Evolutionary conservation across 2,797 vertebrate genomes (phyloP), one percentile per base, ranked within the genome.

Genomic region (Coracias cyanogaster): DNA sequence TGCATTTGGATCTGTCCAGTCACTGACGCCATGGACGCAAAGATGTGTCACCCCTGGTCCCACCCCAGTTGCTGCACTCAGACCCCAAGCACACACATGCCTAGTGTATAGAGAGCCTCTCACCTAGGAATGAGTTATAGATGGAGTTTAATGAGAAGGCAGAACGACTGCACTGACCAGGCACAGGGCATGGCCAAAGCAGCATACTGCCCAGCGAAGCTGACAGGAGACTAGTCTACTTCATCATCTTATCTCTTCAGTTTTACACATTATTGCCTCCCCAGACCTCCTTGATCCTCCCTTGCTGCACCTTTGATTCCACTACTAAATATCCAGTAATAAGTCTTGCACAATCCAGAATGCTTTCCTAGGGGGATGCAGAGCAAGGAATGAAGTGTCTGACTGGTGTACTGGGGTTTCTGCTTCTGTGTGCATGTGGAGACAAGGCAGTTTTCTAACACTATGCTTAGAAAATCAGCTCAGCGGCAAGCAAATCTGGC

Each of bases 1-100:
- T 1, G 2, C 14, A 28, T 31, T 76, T 29, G 2, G 1, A 19
- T 45, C 43, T 70, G 49, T 43, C 16, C 45, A 51, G 24, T 25
- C n/a, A 14, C 15, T 20, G 10, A 45, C 45, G 19, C 13, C 51
- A 39, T 1, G 1, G 43, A n/a, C 10, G 11, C 18, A 25, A 2
- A 31, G 35, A n/a, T 57, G 19, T 57, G 35, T 58, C 24, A 71
- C 3, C 6, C 48, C 29, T 60, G 11, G 3, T 58, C 20, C n/a
- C 10, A 39, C 7, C 14, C 13, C 24, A 41, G 33, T 2, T 72
- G 51, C 66, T 41, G 15, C 25, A 12, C 12, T 72, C 39, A 52
- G 39, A 66, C 24, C 14, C 24, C 66, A 58, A 51, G n/a, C 22
- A 43, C 37, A 69, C 12, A 16, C 7, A 20, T 20, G 13, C 4